Conservation (phyloP, 1,140 invertebrate species). For the Semibalanus balanoides region DNA sequence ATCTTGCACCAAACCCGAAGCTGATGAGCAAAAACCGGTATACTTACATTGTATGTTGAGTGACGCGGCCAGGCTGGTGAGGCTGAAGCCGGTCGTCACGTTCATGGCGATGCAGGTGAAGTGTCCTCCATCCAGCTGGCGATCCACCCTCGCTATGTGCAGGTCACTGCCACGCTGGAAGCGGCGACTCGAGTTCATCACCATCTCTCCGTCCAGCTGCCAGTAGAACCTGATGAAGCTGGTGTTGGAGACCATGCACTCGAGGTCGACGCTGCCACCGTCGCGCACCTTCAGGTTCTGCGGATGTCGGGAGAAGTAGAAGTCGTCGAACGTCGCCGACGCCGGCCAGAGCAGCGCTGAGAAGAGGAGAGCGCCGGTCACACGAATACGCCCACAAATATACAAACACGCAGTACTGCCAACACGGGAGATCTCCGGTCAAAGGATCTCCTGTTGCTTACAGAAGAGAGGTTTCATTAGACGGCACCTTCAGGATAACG, state of each 20-base stretch:
- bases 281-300: slow-evolving; percentile 35
- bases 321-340: slow-evolving; percentile 30
- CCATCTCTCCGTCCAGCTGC: slow-evolving; percentile 38
- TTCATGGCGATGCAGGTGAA: slow-evolving; percentile 48
- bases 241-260: slow-evolving; percentile 42
- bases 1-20: no score
- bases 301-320: slow-evolving; percentile 44
- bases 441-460: no score
- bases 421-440: no score
- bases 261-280: slow-evolving; percentile 37
- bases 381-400: no score
- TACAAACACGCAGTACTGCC: no score
- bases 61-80: slow-evolving; percentile 41
- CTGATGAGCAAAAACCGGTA: no score
- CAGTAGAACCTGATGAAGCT: slow-evolving; percentile 41
- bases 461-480: no score
- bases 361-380: no score
- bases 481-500: no score
- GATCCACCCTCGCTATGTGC: not conserved
- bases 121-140: slow-evolving; percentile 36
- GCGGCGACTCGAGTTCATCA: slow-evolving; percentile 42
- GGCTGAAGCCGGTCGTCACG: slow-evolving; percentile 38
- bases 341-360: not conserved
- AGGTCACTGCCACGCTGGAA: slow-evolving; percentile 37
- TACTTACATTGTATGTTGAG: slow-evolving; percentile 52